Evolutionary conservation across 2,797 vertebrate genomes (phyloP), one percentile per base, ranked within the genome.

Genomic region (Arctocebus calabarensis): DNA sequence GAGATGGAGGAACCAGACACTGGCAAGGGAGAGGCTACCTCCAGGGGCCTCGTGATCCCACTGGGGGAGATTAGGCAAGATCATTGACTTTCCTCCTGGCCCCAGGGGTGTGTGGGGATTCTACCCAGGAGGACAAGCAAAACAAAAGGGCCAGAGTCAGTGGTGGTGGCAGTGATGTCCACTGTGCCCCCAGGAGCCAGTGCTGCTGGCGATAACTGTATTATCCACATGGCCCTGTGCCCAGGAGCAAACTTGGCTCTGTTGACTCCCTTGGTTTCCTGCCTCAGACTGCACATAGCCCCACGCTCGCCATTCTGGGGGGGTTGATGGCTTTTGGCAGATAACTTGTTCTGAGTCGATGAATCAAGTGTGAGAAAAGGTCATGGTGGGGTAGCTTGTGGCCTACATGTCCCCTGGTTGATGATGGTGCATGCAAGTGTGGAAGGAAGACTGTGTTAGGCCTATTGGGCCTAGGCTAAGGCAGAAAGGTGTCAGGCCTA

Each of bases 251-350:
- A 64, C 22, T 22, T 11, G 7, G 71, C 40, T 37, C 48, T 62
- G 8, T 34, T 5, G 9, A 48, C 0, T 23, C 23, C 23, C 75
- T 57, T 68, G 4, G n/a, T 55, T 17, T 34, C n/a, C 5, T 5
- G 23, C 59, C 75, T 64, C 3, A 0, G 13, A 9, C 5, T 5
- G n/a, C 62, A 37, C 0, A 0, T 4, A 57, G 83, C n/a, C 25
- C 45, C 4, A 0, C 0, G 32, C 20, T 23, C 22, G 57, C 29
- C 40, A 0, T 34, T 88, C 66, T 81, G 61, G 66, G 22, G 40
- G 11, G 6, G 19, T 55, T 27, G 43, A 78, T 7, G n/a, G 14
- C n/a, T 82, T n/a, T 1, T 3, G 55, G 43, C 45, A 12, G 55
- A 32, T 43, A 23, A 55, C 22, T 45, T 11, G 6, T 17, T 37